These are phyloP conservation scores for Ploceus nigricollis DNA, from an alignment of 2,113 vertebrate genomes.

Conservation along the genomic window DNA sequence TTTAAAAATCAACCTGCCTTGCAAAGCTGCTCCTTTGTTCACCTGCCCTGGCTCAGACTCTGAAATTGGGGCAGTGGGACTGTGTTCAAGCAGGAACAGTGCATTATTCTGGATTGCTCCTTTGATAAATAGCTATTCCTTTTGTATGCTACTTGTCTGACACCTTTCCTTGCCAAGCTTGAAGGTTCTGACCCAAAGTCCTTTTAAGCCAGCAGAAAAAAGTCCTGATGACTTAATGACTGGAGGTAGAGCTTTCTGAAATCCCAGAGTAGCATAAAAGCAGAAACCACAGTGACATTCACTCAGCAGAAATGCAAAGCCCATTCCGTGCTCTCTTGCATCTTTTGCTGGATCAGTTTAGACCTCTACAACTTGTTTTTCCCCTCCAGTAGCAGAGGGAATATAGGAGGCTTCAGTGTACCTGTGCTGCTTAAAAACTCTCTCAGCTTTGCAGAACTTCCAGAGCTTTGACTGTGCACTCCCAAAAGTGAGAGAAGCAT, in stretches of 20 bases:
- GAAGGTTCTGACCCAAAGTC: background rate
- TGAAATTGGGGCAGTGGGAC: background rate
- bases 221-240: background rate
- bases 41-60: background rate
- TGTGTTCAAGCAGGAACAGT: background rate
- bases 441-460: background rate
- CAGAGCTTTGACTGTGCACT: background rate
- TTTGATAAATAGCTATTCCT: background rate
- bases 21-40: background rate
- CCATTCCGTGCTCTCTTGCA: background rate
- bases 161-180: background rate
- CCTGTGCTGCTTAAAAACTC: background rate
- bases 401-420: background rate
- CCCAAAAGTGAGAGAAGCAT: background rate
- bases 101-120: background rate
- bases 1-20: background rate
- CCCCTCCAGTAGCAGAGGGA: background rate
- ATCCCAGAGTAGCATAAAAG: background rate
- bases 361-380: background rate
- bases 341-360: background rate
- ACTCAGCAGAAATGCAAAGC: background rate
- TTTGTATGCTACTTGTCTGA: background rate
- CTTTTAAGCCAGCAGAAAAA: background rate
- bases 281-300: background rate
- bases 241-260: background rate